Conservation (phyloP, 2,888 invertebrate species). For the Lypha dubia region DNA sequence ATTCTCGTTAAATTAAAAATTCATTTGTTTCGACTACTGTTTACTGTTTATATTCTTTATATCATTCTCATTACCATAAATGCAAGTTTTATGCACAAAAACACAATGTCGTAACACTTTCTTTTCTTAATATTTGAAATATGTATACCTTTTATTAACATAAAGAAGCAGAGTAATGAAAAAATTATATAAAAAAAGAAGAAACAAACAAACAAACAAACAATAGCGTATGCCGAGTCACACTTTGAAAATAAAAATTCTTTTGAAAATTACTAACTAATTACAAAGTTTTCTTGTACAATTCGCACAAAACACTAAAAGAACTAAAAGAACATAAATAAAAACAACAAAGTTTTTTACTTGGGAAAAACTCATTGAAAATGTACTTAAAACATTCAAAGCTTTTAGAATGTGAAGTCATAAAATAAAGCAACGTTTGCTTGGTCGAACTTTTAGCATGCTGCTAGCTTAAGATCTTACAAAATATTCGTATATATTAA, state of each 20-base stretch:
- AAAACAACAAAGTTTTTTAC: constrained; percentile 34
- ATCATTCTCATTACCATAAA: constrained; percentile 17
- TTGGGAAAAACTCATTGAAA: constrained; percentile 8
- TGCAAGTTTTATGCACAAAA: constrained; percentile 11
- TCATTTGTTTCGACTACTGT: too few relatives aligned
- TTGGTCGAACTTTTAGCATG: constrained; percentile 5
- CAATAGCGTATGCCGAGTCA: constrained; percentile 15
- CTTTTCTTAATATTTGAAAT: constrained; percentile 2
- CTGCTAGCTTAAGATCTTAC: neutral
- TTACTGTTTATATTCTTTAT: neutral
- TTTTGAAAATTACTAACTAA: constrained; percentile 53
- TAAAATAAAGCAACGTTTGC: constrained; percentile 14
- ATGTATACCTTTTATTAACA: constrained; percentile 25
- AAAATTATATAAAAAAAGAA: neutral
- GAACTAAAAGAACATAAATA: constrained; percentile 16
- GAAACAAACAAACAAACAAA: neutral
- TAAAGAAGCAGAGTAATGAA: too few relatives aligned
- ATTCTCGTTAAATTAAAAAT: neutral
- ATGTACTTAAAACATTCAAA: constrained; percentile 6
- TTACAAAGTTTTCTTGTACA: constrained; percentile 43
- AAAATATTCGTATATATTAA: neutral
- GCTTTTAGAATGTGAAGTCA: constrained; percentile 11
- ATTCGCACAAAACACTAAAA: constrained; percentile 16
- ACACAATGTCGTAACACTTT: constrained; percentile 23
- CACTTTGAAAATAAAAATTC: constrained; percentile 45